Conservation (phyloP, 35 echinoderm and acorn worm species). For the Heliocidaris tuberculata region DNA sequence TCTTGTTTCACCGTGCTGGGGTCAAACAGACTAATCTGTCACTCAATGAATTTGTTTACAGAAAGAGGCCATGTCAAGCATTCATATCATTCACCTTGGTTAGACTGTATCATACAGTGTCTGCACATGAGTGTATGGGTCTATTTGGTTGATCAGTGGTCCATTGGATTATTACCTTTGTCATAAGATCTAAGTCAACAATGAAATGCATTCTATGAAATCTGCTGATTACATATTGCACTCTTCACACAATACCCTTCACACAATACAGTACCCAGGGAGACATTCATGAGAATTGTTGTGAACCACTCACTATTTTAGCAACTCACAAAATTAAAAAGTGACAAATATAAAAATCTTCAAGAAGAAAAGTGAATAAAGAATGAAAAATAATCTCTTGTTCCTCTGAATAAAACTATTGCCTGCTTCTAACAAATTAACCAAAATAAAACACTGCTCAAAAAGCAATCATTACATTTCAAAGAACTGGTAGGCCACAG, state of each 20-base stretch:
- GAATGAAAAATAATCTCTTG: too few relatives aligned
- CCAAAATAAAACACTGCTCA: too few relatives aligned
- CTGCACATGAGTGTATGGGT: neutral
- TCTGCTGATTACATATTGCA: neutral
- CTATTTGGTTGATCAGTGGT: neutral
- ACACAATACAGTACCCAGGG: neutral
- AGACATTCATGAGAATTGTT: too few relatives aligned
- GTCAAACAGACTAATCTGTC: neutral
- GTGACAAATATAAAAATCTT: too few relatives aligned
- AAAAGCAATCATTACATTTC: too few relatives aligned
- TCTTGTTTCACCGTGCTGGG: neutral
- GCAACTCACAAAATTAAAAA: too few relatives aligned
- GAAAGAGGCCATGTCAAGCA: neutral
- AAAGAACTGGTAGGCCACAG: too few relatives aligned
- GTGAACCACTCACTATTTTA: too few relatives aligned
- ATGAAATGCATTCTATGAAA: neutral
- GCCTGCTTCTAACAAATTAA: too few relatives aligned
- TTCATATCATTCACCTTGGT: neutral
- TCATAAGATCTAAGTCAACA: neutral
- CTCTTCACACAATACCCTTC: neutral
- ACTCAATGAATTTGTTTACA: constrained; percentile 3
- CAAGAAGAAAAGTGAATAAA: too few relatives aligned
- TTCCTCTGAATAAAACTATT: too few relatives aligned
- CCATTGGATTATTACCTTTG: neutral
- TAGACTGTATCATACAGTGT: neutral